A percentile compares a stretch with the other conserved stretches of the same genome.
These are phyloP conservation scores for Stenichneumon culpator DNA, from an alignment of 2,888 invertebrate genomes.

Conservation along the genomic window DNA sequence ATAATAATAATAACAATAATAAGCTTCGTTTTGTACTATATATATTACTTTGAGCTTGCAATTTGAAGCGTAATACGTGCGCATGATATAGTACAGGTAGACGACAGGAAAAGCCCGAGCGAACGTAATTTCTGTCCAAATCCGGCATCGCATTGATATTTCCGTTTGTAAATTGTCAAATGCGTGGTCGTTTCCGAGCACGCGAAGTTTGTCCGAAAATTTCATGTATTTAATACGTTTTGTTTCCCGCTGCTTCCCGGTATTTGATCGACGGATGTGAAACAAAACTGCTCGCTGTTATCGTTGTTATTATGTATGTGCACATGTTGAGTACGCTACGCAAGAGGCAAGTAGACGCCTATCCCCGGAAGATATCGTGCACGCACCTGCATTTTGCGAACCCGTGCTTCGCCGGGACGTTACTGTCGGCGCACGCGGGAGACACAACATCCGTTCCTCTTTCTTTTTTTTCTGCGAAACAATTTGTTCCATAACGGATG, in stretches of 20 bases:
- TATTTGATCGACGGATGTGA: slow-evolving; percentile 43
- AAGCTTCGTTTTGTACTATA: too few relatives aligned
- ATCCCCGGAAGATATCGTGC: slow-evolving; percentile 18
- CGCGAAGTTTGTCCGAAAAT: too few relatives aligned
- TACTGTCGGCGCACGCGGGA: slow-evolving; percentile 34
- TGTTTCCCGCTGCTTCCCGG: slow-evolving; percentile 18
- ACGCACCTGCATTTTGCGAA: slow-evolving; percentile 25
- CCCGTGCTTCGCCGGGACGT: slow-evolving; percentile 19
- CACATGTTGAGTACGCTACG: slow-evolving; percentile 3
- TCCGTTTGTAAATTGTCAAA: slow-evolving; percentile 5
- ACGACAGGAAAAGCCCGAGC: not conserved
- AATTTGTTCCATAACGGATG: slow-evolving; percentile 65
- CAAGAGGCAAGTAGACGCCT: slow-evolving; percentile 8
- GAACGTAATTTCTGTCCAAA: not conserved
- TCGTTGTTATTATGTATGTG: slow-evolving; percentile 37
- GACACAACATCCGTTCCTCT: slow-evolving; percentile 67
- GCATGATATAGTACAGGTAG: not conserved
- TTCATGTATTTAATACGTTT: slow-evolving; percentile 34
- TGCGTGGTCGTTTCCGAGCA: not conserved
- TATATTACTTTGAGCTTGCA: too few relatives aligned
- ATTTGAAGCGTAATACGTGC: too few relatives aligned
- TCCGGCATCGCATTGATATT: slow-evolving; percentile 10
- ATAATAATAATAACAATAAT: too few relatives aligned
- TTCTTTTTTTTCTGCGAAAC: slow-evolving; percentile 66
- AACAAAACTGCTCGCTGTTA: slow-evolving; percentile 24